These are phyloP conservation scores for Antennarius maculatus DNA, from an alignment of 2,797 vertebrate genomes.

Conservation along the genomic window DNA sequence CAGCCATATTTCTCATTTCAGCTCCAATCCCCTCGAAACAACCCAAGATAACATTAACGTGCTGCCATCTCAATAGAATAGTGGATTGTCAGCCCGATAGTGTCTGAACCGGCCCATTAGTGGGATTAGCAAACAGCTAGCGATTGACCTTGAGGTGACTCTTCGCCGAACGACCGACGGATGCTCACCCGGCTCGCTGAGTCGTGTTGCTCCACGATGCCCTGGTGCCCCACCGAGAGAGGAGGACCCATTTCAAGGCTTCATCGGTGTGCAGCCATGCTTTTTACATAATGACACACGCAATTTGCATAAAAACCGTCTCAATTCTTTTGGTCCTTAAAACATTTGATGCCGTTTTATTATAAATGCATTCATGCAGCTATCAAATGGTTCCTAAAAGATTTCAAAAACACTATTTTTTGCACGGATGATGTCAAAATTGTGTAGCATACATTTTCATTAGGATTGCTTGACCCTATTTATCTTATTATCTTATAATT, in stretches of 20 bases:
- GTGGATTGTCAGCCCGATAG: constrained; percentile 46
- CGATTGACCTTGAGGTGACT: constrained; percentile 54
- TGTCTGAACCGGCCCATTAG: constrained; percentile 47
- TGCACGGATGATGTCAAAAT: too few relatives aligned
- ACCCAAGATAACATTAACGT: constrained; percentile 41
- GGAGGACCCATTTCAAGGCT: constrained; percentile 13
- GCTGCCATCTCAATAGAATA: constrained; percentile 28
- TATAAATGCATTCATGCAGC: too few relatives aligned
- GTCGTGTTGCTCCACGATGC: neutral
- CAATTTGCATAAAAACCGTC: constrained; percentile 23
- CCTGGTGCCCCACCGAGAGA: constrained; percentile 11
- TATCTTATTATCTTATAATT: too few relatives aligned
- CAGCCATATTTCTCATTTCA: constrained; percentile 33
- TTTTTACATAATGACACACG: constrained; percentile 18
- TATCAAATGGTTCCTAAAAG: too few relatives aligned
- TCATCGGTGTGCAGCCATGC: neutral
- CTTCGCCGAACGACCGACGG: constrained; percentile 15
- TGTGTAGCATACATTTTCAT: too few relatives aligned
- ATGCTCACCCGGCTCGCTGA: neutral
- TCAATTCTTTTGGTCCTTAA: neutral
- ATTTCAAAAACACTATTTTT: too few relatives aligned
- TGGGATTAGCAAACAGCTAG: constrained; percentile 55
- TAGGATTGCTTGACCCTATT: too few relatives aligned
- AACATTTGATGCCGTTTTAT: too few relatives aligned
- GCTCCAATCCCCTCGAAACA: constrained; percentile 38